These are phyloP conservation scores for Gymnobelideus leadbeateri DNA, from an alignment of 2,113 vertebrate genomes.

Conservation along the genomic window DNA sequence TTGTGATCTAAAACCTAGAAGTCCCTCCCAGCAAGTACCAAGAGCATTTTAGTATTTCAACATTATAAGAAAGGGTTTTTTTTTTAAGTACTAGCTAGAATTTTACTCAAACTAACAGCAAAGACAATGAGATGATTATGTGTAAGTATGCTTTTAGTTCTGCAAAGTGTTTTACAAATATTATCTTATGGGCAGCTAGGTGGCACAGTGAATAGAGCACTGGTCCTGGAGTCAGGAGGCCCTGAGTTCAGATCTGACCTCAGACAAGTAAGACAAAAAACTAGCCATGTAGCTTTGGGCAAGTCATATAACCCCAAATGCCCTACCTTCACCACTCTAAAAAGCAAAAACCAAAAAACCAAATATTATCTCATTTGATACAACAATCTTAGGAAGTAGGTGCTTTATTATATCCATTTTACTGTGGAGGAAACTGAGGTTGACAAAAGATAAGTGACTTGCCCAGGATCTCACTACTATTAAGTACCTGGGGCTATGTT, in stretches of 20 bases:
- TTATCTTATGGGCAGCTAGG: background rate
- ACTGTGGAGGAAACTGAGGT: background rate
- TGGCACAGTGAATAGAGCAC: no score
- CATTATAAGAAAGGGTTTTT: background rate
- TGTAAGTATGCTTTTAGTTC: background rate
- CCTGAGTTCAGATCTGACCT: no score
- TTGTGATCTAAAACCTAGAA: background rate
- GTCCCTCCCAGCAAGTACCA: background rate
- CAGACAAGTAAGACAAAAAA: no score
- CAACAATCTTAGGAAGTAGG: background rate
- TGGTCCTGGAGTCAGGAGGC: no score
- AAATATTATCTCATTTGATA: background rate
- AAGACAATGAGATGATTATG: background rate
- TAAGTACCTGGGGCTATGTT: background rate
- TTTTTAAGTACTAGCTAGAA: background rate
- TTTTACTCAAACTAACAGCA: background rate
- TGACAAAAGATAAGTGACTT: background rate
- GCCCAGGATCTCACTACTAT: background rate
- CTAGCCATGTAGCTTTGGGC: no score
- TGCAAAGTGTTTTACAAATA: background rate
- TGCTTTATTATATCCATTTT: background rate
- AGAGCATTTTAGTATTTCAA: background rate
- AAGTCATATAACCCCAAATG: no score
- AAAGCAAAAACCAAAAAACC: no score
- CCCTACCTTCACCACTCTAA: no score